Base-by-base conservation (phyloP, 2,113 vertebrate genomes). In the Cromileptes altivelis region DNA sequence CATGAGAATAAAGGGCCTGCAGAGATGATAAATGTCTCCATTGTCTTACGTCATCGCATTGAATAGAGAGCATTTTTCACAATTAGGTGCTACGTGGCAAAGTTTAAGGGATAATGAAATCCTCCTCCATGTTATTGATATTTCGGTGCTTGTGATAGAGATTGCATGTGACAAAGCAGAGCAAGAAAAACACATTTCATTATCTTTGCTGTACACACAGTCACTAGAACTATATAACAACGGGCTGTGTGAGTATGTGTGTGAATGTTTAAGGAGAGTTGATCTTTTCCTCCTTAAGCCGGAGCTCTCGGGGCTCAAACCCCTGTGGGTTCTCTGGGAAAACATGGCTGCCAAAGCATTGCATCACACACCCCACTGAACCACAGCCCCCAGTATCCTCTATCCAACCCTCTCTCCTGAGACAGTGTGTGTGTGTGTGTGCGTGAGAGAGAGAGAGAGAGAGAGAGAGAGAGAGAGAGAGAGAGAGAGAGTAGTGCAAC, bases 261-360 rank as follows among this genome's bases (percentile, higher is more conserved):
- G 80, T 42, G 78, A 87, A 82, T 79, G 64, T 88, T 87, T 82
- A 70, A 50, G 77, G 81, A 80, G 70, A 85, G 85, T 15, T 49
- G 74, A 84, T 74, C 78, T 61, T 69, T 85, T 77, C 72, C 67
- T 72, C 76, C 23, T 17, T 64, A 69, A 85, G 77, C 86, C 76
- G n/a, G 52, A 80, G 70, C 73, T 72, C 77, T 85, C 56, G 4
- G 42, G 76, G 76, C 75, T 88, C 52, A 84, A 87, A 90, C 79
- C 86, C 84, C 81, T 79, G 83, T 74, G 85, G 81, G 90, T 90
- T 88, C 72, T 84, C 83, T 91, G 89, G 90, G 89, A 93, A 90
- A 91, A 90, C 78, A 89, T 83, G 87, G 77, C 90, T 87, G 89
- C 91, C 90, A 92, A 91, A 85, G 82, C 69, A 78, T 95, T 94